Evolutionary conservation across 2,888 invertebrate species (phyloP), one percentile per base, ranked within the genome.

Genomic region (Odiellus spinosus): DNA sequence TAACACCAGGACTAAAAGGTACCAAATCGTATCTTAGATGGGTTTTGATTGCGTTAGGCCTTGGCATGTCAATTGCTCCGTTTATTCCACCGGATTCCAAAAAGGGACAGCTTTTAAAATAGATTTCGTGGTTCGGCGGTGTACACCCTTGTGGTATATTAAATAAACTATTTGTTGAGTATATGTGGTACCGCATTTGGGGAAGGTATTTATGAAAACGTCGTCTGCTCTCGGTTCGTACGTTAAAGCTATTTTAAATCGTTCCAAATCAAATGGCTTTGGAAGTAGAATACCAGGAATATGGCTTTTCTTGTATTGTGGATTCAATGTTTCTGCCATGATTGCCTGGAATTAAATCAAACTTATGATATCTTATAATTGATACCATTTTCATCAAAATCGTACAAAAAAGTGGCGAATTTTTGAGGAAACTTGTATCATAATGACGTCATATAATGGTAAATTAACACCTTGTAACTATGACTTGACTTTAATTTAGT

Each of bases 21-120:
- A 54, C 44, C 12, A 54, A 32, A 15, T 53, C 21, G 18, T 52
- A 54, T 2, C 61, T 61, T 2, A 64, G 57, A 46, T 65, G 64
- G 2, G 58, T 59, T 45, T 55, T 54, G n/a, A 58, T 49, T 35
- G 50, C 43, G 4, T 53, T 47, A 2, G 52, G 52, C 10, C 40
- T 36, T 2, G 50, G 48, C 48, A 53, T 53, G 17, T 43, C 44
- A 18, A 35, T 11, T 14, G 47, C 21, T 26, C 40, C 50, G 1
- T 53, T 48, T 3, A 48, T 40, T 6, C 53, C 53, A 14, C 47
- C 18, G 43, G 46, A 45, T 21, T 53, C 53, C n/a, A 53, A 46
- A 33, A 49, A 53, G 1, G 52, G 52, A 36, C 45, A 17, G 8
- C 17, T 14, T n/a, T 8, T 42, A 3, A 46, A 19, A 32, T 48